These are phyloP conservation scores for Leptinotarsa undecemlineata DNA, from an alignment of 1,140 invertebrate species.

Conservation along the genomic window DNA sequence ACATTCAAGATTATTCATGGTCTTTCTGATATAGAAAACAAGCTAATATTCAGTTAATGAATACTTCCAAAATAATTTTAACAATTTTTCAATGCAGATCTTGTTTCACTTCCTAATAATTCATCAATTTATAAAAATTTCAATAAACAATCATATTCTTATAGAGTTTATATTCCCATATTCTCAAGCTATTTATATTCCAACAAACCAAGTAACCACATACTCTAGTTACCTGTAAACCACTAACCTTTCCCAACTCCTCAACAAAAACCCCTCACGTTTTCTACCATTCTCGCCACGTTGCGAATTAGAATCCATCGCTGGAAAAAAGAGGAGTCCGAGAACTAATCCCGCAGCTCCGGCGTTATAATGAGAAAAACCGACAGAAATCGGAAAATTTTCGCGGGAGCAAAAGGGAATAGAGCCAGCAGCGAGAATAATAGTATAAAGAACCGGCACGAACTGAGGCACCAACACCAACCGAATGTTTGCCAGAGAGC, in stretches of 20 bases:
- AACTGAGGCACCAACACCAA: constrained; percentile 23
- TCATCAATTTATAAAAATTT: too few relatives aligned
- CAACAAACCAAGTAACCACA: too few relatives aligned
- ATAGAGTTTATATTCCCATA: too few relatives aligned
- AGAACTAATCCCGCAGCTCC: not conserved
- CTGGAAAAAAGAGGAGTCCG: not conserved
- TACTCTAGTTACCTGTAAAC: not conserved
- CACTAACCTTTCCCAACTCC: not conserved
- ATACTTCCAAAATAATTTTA: too few relatives aligned
- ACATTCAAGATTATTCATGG: too few relatives aligned
- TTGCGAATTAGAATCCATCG: not conserved
- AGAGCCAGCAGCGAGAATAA: constrained; percentile 21
- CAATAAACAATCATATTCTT: too few relatives aligned
- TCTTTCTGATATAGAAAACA: too few relatives aligned
- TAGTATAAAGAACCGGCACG: not conserved
- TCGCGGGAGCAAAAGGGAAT: not conserved
- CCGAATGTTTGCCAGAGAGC: constrained; percentile 7
- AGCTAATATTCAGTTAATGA: too few relatives aligned
- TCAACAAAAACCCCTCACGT: not conserved
- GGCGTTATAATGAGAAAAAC: too few relatives aligned
- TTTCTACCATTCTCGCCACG: not conserved
- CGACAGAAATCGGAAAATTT: not conserved
- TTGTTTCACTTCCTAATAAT: too few relatives aligned
- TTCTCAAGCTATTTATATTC: too few relatives aligned
- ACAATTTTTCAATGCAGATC: too few relatives aligned